Evolutionary conservation across 2,113 vertebrate species (phyloP).

Genomic region (Rostratula benghalensis): DNA sequence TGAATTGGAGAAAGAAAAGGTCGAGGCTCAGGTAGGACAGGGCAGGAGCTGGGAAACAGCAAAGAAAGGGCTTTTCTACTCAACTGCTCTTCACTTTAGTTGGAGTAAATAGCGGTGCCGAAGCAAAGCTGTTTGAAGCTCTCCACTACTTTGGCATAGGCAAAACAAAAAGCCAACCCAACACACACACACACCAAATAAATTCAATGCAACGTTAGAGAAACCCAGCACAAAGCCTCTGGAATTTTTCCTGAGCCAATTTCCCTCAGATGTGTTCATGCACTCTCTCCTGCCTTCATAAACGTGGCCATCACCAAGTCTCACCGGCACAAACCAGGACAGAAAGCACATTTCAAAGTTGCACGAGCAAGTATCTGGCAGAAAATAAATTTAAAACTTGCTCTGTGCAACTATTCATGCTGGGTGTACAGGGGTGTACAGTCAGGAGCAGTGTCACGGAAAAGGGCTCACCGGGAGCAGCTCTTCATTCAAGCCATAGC

Average conservation of each 20-base stretch:
- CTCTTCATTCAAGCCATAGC: background rate
- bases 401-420: accelerated
- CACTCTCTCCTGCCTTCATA: background rate
- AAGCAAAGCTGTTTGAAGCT: background rate
- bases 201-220: background rate
- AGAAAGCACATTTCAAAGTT: background rate
- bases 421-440: background rate
- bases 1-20: background rate
- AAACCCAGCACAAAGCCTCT: background rate
- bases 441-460: accelerated
- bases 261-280: background rate
- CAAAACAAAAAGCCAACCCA: background rate
- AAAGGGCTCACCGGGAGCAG: background rate
- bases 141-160: background rate
- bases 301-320: background rate
- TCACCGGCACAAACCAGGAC: background rate
- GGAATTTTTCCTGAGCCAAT: background rate
- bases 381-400: background rate
- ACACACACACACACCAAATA: no score
- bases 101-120: accelerated
- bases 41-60: background rate
- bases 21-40: background rate
- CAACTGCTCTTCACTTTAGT: background rate
- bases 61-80: background rate
- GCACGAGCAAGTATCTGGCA: background rate